Conservation (phyloP, 2,888 invertebrate species). For the Drosophila robusta region DNA sequence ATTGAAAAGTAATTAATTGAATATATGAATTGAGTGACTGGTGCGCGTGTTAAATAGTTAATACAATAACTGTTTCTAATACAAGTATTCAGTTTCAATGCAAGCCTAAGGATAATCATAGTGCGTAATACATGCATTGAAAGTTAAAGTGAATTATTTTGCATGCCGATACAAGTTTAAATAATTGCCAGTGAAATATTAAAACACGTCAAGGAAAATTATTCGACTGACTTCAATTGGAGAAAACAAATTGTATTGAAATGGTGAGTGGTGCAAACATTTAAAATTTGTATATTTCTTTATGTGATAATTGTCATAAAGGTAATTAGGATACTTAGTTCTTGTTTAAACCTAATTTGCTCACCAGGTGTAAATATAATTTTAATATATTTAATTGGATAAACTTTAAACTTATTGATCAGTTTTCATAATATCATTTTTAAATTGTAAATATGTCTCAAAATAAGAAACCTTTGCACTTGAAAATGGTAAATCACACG, state of each 20-base stretch:
- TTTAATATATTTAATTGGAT: too few species aligned
- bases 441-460: neutral
- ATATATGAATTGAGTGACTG: slow-evolving; percentile 31
- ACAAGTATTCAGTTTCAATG: slow-evolving; percentile 39
- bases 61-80: slow-evolving; percentile 29
- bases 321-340: slow-evolving; percentile 3
- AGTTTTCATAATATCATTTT: too few species aligned
- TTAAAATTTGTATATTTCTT: neutral
- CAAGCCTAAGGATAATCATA: slow-evolving; percentile 43
- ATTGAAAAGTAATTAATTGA: slow-evolving; percentile 14
- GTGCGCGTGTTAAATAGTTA: slow-evolving; percentile 40
- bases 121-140: slow-evolving; percentile 25
- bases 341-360: too few species aligned
- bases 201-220: slow-evolving; percentile 18
- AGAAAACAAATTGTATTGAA: slow-evolving; percentile 24
- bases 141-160: slow-evolving; percentile 41
- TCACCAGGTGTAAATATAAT: too few species aligned
- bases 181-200: slow-evolving; percentile 42
- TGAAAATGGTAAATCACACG: slow-evolving; percentile 2
- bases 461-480: slow-evolving; percentile 2
- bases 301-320: neutral
- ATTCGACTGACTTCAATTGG: slow-evolving; percentile 20
- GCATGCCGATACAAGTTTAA: slow-evolving; percentile 21
- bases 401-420: too few species aligned
- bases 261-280: slow-evolving; percentile 53